Evolutionary conservation across 2,797 vertebrate species (phyloP).

Genomic region (Poecilia wingei): DNA sequence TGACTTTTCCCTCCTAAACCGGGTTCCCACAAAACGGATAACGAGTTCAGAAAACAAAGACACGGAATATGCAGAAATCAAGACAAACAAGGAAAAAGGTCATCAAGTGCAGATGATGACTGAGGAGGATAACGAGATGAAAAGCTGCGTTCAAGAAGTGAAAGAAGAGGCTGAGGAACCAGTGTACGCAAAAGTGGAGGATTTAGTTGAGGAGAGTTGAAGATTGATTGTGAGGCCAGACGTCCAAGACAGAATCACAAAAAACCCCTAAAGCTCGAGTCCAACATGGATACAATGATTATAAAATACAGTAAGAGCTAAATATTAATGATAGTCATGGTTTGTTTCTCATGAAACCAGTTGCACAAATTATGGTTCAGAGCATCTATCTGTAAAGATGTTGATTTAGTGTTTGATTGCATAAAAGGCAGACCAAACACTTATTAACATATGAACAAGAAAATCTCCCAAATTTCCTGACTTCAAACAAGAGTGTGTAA

Average conservation of each 20-base stretch:
- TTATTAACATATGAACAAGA: background rate
- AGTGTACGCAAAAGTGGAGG: background rate
- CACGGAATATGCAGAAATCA: background rate
- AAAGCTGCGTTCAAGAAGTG: no score
- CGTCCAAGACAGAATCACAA: background rate
- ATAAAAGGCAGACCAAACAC: background rate
- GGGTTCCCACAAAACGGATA: background rate
- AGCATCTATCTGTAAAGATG: background rate
- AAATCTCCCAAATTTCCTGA: background rate
- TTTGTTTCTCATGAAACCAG: background rate
- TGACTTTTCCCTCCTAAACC: background rate
- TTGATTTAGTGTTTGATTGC: background rate
- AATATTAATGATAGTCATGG: background rate
- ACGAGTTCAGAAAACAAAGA: background rate
- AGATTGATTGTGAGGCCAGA: background rate
- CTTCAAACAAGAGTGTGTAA: background rate
- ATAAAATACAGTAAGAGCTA: background rate
- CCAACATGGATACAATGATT: background rate
- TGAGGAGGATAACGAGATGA: background rate
- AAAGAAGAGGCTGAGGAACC: background rate
- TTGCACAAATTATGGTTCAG: background rate
- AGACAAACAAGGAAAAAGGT: background rate
- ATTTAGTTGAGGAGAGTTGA: background rate
- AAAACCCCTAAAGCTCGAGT: background rate
- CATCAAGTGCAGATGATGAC: no score